These are phyloP conservation scores for Sinodicranocentrus sp. DNA, from an alignment of 2,888 invertebrate species.

Conservation along the genomic window DNA sequence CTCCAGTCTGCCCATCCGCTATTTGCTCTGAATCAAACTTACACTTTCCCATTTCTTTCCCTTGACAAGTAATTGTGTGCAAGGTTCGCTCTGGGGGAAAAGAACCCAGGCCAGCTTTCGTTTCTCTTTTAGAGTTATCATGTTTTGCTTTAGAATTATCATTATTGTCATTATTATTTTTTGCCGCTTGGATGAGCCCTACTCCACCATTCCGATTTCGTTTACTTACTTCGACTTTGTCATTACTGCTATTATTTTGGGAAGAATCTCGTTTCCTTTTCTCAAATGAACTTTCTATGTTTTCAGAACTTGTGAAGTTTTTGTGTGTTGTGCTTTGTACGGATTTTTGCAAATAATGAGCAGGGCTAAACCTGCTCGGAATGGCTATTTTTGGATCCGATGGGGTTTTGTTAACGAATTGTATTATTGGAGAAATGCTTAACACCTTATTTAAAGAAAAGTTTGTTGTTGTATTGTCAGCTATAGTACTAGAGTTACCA, in stretches of 20 bases:
- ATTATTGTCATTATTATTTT: slow-evolving; percentile 36
- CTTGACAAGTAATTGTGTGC: too few species aligned
- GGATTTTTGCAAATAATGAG: slow-evolving; percentile 28
- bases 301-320: too few species aligned
- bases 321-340: too few species aligned
- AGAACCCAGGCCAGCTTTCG: background rate
- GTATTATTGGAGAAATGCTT: slow-evolving; percentile 17
- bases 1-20: background rate
- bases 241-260: too few species aligned
- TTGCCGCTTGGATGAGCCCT: slow-evolving; percentile 10
- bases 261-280: too few species aligned
- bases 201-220: background rate
- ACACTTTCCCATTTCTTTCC: too few species aligned
- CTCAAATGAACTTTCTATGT: too few species aligned
- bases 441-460: slow-evolving; percentile 44
- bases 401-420: slow-evolving; percentile 30
- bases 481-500: too few species aligned
- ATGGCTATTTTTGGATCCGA: slow-evolving; percentile 3
- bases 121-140: background rate
- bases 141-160: background rate
- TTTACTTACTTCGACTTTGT: background rate
- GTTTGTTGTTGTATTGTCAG: slow-evolving; percentile 31
- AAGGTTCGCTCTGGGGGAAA: too few species aligned
- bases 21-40: too few species aligned
- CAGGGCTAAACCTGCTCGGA: background rate